Evolutionary conservation across 2,797 vertebrate genomes (phyloP).

Genomic region (Prunella strophiata): DNA sequence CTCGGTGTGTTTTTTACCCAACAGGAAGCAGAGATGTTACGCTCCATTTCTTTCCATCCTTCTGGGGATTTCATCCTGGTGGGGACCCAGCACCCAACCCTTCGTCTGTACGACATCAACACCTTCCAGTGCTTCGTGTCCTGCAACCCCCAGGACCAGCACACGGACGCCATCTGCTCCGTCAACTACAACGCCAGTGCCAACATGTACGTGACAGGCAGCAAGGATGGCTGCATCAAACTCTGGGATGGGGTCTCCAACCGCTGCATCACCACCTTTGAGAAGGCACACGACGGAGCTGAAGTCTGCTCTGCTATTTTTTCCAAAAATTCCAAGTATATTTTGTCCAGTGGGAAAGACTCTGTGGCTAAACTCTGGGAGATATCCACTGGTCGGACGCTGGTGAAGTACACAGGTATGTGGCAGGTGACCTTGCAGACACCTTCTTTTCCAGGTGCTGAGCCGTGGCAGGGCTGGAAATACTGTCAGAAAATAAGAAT

Average conservation of each 20-base stretch:
- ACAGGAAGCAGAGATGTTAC: constrained; percentile 98
- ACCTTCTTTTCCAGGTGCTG: background rate
- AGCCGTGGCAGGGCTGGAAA: accelerated
- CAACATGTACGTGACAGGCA: constrained; percentile 95
- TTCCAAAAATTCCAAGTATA: constrained; percentile 98
- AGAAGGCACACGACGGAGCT: constrained; percentile 94
- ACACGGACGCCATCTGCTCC: constrained; percentile 94
- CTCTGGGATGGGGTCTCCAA: constrained; percentile 97
- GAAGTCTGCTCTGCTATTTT: constrained; percentile 98
- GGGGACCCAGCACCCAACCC: constrained; percentile 95
- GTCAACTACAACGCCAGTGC: constrained; percentile 92
- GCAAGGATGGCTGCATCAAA: constrained; percentile 98
- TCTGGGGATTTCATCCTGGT: constrained; percentile 96
- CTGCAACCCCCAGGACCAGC: constrained; percentile 96
- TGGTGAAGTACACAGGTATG: constrained; percentile 97
- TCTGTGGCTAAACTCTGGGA: constrained; percentile 98
- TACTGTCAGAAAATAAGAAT: accelerated
- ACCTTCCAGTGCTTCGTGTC: constrained; percentile 99
- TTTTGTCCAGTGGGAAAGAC: constrained; percentile 97
- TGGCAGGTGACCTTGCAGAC: background rate
- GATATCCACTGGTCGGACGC: constrained; percentile 93
- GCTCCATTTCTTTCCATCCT: constrained; percentile 97
- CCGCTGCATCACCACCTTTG: constrained; percentile 93
- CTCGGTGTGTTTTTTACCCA: background rate
- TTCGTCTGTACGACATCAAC: constrained; percentile 97